Base-by-base conservation (phyloP, 1,140 invertebrate species). In the Conus betulinus region DNA sequence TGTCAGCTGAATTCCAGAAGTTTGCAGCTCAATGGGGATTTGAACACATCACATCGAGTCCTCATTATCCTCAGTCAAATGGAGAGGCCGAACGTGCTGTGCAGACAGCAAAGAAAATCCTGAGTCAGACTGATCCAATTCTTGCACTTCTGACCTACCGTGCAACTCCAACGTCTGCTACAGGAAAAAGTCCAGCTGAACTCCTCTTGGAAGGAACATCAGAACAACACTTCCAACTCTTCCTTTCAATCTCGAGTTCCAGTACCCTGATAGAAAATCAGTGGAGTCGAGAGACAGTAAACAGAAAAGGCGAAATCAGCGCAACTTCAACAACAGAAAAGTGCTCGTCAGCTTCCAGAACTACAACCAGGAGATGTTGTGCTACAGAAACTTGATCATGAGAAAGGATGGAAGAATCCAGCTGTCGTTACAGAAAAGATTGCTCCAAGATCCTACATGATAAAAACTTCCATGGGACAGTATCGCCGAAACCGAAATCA, bases 1-100 rank as follows among this genome's bases (percentile, higher is more conserved):
- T 87, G 27, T 88, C 76, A 51, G 23, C 86, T 8, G 92, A 91
- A 53, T 93, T 93, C 71, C 20, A 57, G 27, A 51, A 87, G 6
- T 93, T 93, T 88, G 76, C 87, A 8, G 79, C 79, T 20, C 53
- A 89, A 1, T 93, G 82, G 76, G 76, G 82, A 23, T 91, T 93
- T 84, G 20, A 87, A 63, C 91, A 92, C 81, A 83, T 87, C 3
- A 92, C 91, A 5, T 87, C 52, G 5, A 89, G 79, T 23, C 91
- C 89, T 5, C 17, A 82, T 25, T 91, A 89, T 87, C 88, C 92
- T 23, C 90, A 92, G 82, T 53, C 84, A 23, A 92, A 92, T 67
- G 90, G 89, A 27, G 74, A 89, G 52, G 91, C 87, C 1, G 91
- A 92, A 83, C 82, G 87, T 83, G 88, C 85, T 0, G 91, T 92